These are phyloP conservation scores for Mesochorus sp. DNA, from an alignment of 2,888 invertebrate genomes.

Conservation along the genomic window DNA sequence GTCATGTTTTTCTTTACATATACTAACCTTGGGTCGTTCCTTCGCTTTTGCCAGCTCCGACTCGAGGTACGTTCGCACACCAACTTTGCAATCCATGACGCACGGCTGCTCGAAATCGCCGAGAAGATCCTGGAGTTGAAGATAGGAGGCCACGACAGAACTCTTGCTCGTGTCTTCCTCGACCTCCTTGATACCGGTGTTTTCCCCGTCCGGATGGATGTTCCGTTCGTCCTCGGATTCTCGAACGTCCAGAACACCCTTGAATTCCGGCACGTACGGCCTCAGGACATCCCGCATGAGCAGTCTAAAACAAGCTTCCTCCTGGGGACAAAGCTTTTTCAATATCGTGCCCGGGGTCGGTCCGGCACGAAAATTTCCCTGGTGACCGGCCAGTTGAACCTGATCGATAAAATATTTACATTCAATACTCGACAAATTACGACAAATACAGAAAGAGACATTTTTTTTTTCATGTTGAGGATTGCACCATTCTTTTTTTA, in stretches of 20 bases:
- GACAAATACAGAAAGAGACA: neutral
- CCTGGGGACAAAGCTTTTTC: constrained; percentile 95
- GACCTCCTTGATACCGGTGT: constrained; percentile 59
- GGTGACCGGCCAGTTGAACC: constrained; percentile 95
- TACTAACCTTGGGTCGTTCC: constrained; percentile 93
- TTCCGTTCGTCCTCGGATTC: constrained; percentile 76
- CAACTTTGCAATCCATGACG: constrained; percentile 98
- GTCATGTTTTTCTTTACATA: too few species aligned
- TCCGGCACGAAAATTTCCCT: constrained; percentile 97
- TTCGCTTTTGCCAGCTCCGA: constrained; percentile 97
- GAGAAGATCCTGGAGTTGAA: constrained; percentile 95
- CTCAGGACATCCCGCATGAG: constrained; percentile 94
- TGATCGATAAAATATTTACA: constrained; percentile 47
- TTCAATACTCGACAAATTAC: too few species aligned
- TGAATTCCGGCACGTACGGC: constrained; percentile 96
- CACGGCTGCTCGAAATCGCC: constrained; percentile 96
- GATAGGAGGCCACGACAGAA: constrained; percentile 84
- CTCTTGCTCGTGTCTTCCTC: constrained; percentile 66
- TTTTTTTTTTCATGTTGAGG: neutral
- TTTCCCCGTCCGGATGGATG: constrained; percentile 56
- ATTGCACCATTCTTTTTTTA: neutral
- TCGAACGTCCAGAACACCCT: constrained; percentile 85
- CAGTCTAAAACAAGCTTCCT: constrained; percentile 92
- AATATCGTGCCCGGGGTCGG: constrained; percentile 96
- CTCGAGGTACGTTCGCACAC: constrained; percentile 96